Base-by-base conservation (phyloP, 2,888 invertebrate species). In the Prostheceraeus crozeri region DNA sequence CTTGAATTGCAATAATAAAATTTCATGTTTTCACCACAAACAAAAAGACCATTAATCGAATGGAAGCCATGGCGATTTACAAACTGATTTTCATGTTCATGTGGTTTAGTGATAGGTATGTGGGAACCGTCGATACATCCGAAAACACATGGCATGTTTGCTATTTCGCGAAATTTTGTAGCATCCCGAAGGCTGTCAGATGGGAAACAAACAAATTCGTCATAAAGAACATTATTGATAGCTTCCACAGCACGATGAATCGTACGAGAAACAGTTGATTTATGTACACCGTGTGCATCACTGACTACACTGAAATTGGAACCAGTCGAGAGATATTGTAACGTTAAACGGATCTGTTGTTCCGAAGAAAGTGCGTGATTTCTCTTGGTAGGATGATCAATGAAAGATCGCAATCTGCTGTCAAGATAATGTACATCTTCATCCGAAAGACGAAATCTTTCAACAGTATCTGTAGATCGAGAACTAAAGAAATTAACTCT, bases 131-230 rank as follows among this genome's bases (percentile, higher is more conserved):
- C 40, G 14, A 40, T 40, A 14, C 40, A 40, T 23, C 40, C 40
- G 23, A 16, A 40, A 19, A 40, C 40, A 40, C 19, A 40, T 16
- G 40, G 40, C 40, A 40, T 40, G 40, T 40, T 40, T n/a, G n/a
- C n/a, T n/a, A n/a, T n/a, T n/a, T n/a, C n/a, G n/a, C n/a, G n/a
- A 4, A 14, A 40, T 8, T 4, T 40, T 8, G 40, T 40, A 4
- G 14, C 40, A 6, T n/a, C n/a, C n/a, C n/a, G n/a, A n/a, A n/a
- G n/a, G n/a, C n/a, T n/a, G n/a, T n/a, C n/a, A n/a, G 40, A 8
- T 19, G 14, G 14, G 40, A 40, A 4, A 40, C 19, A 6, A 40
- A 40, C 40, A 6, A 4, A 40, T 16, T 23, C 14, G 4, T 40
- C 40, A 4, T 40, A 23, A n/a, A 23, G 40, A 40, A 40, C 14